Conservation (phyloP, 2,797 vertebrate genomes). For the Setipinna tenuifilis region DNA sequence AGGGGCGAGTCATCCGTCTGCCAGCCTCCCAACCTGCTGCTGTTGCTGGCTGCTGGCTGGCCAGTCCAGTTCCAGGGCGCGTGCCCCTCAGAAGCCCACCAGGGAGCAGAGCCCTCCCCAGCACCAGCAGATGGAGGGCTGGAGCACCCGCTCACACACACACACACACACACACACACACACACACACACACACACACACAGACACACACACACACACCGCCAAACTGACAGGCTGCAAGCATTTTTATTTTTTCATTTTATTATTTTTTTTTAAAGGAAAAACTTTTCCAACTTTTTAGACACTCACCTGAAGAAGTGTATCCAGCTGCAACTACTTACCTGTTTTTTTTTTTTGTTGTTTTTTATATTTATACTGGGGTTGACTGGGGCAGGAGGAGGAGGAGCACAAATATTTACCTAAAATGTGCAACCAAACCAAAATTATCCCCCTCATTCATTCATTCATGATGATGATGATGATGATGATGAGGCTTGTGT, state of each 20-base stretch:
- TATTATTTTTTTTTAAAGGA: background rate
- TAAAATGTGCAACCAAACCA: background rate
- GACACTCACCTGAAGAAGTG: background rate
- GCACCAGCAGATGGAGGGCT: background rate
- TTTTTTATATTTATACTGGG: background rate
- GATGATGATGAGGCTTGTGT: background rate
- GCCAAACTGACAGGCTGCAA: background rate
- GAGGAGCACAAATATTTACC: background rate
- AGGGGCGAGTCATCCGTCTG: slow-evolving; percentile 1
- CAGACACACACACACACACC: background rate
- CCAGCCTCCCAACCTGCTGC: background rate
- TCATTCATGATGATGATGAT: no score
- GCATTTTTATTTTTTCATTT: background rate
- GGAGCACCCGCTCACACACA: background rate
- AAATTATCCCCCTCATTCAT: background rate
- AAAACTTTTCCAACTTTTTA: background rate
- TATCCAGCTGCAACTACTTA: background rate
- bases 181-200: no score
- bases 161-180: background rate
- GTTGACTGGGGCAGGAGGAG: background rate
- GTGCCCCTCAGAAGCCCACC: background rate
- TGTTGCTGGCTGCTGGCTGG: background rate
- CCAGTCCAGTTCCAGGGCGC: background rate
- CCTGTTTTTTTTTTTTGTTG: background rate
- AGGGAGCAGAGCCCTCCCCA: background rate